phyloP scores from a whole-genome alignment of 1,140 invertebrate species.

The Conus betulinus region DNA sequence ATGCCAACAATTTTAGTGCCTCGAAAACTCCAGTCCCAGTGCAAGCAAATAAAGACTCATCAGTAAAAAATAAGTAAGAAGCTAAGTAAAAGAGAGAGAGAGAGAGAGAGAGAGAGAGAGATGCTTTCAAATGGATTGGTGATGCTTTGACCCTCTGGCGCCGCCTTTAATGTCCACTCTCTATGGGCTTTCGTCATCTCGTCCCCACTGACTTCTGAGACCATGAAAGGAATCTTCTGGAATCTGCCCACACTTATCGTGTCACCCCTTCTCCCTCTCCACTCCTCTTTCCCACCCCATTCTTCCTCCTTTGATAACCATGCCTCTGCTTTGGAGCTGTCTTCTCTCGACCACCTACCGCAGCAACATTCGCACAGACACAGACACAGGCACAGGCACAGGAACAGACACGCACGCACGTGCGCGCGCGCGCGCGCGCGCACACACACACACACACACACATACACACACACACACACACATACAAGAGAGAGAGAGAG shows the following conservation, averaged over 20 bases:
- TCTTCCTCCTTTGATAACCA: background rate
- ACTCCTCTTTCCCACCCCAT: no score
- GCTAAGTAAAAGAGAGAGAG: constrained; percentile 29
- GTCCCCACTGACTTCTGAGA: background rate
- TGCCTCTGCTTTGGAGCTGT: background rate
- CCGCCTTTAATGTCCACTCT: background rate
- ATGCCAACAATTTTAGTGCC: no score
- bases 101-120: constrained; percentile 25
- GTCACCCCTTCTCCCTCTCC: background rate
- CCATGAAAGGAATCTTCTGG: no score
- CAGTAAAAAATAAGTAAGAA: no score
- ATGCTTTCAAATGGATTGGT: background rate
- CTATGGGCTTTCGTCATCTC: background rate
- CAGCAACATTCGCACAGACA: background rate
- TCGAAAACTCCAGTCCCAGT: no score
- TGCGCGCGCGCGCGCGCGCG: no score
- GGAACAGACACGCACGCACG: no score
- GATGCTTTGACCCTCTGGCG: background rate
- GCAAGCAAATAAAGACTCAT: no score
- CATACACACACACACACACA: no score
- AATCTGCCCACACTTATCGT: background rate
- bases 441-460: no score
- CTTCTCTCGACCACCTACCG: background rate
- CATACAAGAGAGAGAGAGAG: no score
- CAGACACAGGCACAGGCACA: no score